phyloP scores from a whole-genome alignment of 2,888 invertebrate species.

The Drosophila nr. medialis region DNA sequence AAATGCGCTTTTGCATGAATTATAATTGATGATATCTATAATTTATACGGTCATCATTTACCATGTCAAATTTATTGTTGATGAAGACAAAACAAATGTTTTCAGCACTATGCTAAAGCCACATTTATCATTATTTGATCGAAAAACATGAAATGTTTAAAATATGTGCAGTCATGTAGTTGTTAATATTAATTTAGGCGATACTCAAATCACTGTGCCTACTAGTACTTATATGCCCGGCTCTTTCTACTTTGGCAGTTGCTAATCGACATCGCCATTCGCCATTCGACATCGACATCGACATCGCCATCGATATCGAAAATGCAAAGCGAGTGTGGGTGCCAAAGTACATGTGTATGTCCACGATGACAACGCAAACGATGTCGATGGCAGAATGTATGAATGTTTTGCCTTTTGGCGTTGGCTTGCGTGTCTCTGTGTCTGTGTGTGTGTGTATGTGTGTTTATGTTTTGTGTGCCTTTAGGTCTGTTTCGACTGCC shows the following conservation, averaged over 20 bases:
- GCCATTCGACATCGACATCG: constrained; percentile 24
- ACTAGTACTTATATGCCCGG: background rate
- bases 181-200: background rate
- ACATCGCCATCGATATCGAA: constrained; percentile 33
- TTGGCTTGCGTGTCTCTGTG: constrained; percentile 41
- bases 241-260: constrained; percentile 25
- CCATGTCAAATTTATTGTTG: background rate
- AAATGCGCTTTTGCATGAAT: background rate
- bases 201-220: constrained; percentile 37
- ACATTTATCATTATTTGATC: background rate
- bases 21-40: background rate
- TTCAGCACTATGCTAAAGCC: background rate
- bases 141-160: background rate
- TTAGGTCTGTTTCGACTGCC: constrained; percentile 37
- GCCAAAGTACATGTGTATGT: constrained; percentile 73
- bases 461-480: constrained; percentile 4
- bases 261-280: constrained; percentile 22
- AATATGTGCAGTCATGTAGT: background rate
- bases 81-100: background rate
- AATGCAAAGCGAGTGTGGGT: constrained; percentile 67
- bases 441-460: background rate
- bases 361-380: constrained; percentile 65
- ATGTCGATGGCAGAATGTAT: constrained; percentile 56
- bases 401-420: constrained; percentile 55
- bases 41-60: background rate